These are phyloP conservation scores for Silurus aristotelis DNA, from an alignment of 2,797 vertebrate genomes.

Conservation along the genomic window DNA sequence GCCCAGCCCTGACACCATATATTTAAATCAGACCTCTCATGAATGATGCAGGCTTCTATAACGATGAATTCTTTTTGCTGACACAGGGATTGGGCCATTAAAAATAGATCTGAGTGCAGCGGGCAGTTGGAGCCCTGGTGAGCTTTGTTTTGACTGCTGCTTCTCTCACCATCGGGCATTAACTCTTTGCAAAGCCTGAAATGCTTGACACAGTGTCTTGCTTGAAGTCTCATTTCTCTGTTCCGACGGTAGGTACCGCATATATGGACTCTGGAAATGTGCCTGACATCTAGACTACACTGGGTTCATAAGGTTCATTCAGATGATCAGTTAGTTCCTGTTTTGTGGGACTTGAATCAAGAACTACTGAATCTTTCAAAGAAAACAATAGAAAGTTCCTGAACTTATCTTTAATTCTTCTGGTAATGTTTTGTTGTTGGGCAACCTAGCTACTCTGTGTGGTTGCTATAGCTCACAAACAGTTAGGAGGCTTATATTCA, in stretches of 20 bases:
- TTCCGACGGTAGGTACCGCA: not conserved
- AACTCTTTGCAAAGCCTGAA: not conserved
- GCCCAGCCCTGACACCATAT: slow-evolving; percentile 41
- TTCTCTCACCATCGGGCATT: slow-evolving; percentile 16
- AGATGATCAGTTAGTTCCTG: slow-evolving; percentile 21
- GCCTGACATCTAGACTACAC: slow-evolving; percentile 16
- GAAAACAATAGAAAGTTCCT: not conserved
- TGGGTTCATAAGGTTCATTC: slow-evolving; percentile 28
- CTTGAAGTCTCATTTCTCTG: not conserved
- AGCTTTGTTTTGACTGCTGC: slow-evolving; percentile 52
- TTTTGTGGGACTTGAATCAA: not conserved
- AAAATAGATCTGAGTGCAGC: slow-evolving; percentile 58
- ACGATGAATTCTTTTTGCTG: slow-evolving; percentile 60
- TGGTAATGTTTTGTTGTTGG: not conserved
- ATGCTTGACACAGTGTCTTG: not conserved
- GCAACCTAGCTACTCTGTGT: not conserved
- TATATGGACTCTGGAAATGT: slow-evolving; percentile 15
- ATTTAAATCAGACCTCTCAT: slow-evolving; percentile 48
- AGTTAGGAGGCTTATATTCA: slow-evolving; percentile 15
- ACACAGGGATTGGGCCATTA: slow-evolving; percentile 55
- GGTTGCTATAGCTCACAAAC: not conserved
- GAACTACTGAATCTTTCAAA: slow-evolving; percentile 14
- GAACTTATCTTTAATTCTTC: not conserved
- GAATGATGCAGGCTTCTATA: slow-evolving; percentile 56
- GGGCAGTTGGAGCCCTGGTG: slow-evolving; percentile 30